Conservation (phyloP, 37 sponge, comb jelly and placozoan genomes). For the Diacarnus erythraeanus region DNA sequence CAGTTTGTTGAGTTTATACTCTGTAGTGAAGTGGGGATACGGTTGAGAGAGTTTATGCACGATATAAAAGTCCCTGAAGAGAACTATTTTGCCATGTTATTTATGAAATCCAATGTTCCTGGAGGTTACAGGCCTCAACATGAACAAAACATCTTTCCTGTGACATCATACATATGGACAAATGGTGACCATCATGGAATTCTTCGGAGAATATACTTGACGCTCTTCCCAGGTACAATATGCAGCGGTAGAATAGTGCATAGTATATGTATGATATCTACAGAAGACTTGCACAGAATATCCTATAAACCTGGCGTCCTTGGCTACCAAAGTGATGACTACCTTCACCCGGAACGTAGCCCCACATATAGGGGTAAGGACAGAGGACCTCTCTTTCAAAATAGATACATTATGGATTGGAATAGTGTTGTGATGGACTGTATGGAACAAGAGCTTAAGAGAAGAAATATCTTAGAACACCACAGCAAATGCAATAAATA, state of each 20-base stretch:
- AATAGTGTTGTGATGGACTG: not conserved
- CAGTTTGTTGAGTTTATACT: slow-evolving; percentile 22
- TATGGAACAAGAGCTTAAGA: not conserved
- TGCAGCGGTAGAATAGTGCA: not conserved
- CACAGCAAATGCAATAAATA: not conserved
- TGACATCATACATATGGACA: not conserved
- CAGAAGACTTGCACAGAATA: not conserved
- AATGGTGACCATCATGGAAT: not conserved
- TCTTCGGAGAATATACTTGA: not conserved
- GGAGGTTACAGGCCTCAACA: not conserved
- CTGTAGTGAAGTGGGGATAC: not conserved
- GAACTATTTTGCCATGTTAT: not conserved
- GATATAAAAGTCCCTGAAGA: slow-evolving; percentile 32
- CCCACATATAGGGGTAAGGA: not conserved
- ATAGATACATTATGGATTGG: not conserved
- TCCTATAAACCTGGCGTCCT: not conserved
- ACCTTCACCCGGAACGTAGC: no score
- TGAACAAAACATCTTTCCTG: not conserved
- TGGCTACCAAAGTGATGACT: not conserved
- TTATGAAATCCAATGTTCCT: not conserved
- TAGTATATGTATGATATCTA: not conserved
- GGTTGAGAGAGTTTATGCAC: slow-evolving; percentile 7
- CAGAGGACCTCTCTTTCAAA: not conserved
- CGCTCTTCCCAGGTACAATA: not conserved
- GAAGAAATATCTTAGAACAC: not conserved